A percentile compares a stretch with the other conserved stretches of the same genome.
phyloP scores from a whole-genome alignment of 1,140 invertebrate genomes.

The Panonychus citri region DNA sequence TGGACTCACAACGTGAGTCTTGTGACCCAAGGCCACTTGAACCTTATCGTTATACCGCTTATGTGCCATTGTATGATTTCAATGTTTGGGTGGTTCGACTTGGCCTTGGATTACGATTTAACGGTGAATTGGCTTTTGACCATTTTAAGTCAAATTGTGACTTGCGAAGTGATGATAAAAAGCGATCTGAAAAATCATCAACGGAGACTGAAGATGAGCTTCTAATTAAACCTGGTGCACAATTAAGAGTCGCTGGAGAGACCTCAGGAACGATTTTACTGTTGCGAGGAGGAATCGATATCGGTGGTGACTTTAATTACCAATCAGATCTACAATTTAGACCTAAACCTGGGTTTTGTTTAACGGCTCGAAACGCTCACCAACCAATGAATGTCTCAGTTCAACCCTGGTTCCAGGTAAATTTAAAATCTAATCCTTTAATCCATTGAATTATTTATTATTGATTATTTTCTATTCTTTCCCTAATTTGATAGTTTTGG shows the following conservation, averaged over 20 bases:
- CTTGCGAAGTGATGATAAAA: not conserved
- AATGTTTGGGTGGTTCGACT: constrained; percentile 9
- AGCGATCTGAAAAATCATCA: not conserved
- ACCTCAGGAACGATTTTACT: constrained; percentile 7
- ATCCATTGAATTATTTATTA: not conserved
- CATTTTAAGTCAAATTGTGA: not conserved
- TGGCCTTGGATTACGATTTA: constrained; percentile 9
- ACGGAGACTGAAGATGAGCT: not conserved
- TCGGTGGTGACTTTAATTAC: constrained; percentile 7
- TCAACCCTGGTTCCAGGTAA: constrained; percentile 6
- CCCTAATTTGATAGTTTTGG: not conserved
- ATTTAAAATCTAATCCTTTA: too few relatives aligned
- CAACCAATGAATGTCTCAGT: constrained; percentile 6
- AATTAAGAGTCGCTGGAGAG: constrained; percentile 9
- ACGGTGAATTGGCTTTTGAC: constrained; percentile 5
- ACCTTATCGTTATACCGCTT: constrained; percentile 6
- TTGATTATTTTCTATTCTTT: not conserved
- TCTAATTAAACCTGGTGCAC: constrained; percentile 1
- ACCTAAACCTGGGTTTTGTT: constrained; percentile 2
- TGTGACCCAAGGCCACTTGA: constrained; percentile 1
- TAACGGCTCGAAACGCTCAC: constrained; percentile 1
- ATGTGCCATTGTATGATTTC: constrained; percentile 11
- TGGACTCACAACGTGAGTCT: constrained; percentile 4
- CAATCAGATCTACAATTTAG: not conserved
- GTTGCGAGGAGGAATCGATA: not conserved